Evolutionary conservation across 2,113 vertebrate genomes (phyloP).

Genomic region (Euleptes europaea): DNA sequence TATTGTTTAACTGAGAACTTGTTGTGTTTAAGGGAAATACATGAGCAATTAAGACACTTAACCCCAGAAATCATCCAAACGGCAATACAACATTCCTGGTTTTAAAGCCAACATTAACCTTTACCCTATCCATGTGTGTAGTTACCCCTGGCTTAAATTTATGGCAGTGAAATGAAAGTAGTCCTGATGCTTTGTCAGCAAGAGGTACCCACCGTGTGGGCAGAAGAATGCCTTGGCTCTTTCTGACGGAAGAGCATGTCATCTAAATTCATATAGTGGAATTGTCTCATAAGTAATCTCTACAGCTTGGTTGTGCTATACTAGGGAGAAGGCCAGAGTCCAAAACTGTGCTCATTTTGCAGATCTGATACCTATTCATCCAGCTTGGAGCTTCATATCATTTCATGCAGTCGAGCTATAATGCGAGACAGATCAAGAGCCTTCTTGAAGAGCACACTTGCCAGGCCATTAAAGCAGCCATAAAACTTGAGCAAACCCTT

Average conservation of each 20-base stretch:
- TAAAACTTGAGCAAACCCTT: slow-evolving; percentile 22
- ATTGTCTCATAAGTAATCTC: slow-evolving; percentile 54
- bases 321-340: slow-evolving; percentile 32
- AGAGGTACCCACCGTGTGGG: neutral
- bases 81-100: neutral
- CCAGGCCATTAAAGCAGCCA: slow-evolving; percentile 11
- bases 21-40: neutral
- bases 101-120: slow-evolving; percentile 18
- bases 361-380: slow-evolving; percentile 24
- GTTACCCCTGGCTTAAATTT: slow-evolving; percentile 35
- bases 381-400: neutral
- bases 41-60: slow-evolving; percentile 4
- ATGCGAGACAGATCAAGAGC: slow-evolving; percentile 19
- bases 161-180: slow-evolving; percentile 35
- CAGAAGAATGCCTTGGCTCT: slow-evolving; percentile 36
- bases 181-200: slow-evolving; percentile 40
- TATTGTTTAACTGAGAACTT: neutral
- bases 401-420: neutral
- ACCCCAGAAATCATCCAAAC: neutral
- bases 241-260: slow-evolving; percentile 34
- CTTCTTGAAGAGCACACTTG: neutral
- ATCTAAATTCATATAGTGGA: slow-evolving; percentile 47
- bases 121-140: slow-evolving; percentile 9
- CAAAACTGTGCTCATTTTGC: slow-evolving; percentile 34
- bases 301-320: neutral